Percentiles rank a stretch among this genome's conserved stretches.
Evolutionary conservation across 2,888 invertebrate species (phyloP).

Genomic region (Nebria brevicollis): DNA sequence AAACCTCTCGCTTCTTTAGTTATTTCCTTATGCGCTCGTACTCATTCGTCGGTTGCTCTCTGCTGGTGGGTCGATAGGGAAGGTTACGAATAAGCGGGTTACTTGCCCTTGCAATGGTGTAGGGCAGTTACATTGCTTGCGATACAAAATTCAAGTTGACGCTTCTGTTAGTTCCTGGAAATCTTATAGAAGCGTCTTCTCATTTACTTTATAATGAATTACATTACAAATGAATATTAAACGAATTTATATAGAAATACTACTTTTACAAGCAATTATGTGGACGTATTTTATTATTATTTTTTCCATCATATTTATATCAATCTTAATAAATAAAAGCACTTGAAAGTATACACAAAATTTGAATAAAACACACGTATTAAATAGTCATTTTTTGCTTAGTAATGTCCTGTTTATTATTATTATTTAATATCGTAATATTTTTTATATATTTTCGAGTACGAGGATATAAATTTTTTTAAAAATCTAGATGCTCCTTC

Average conservation of each 20-base stretch:
- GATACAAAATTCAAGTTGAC: background rate
- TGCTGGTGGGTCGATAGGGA: background rate
- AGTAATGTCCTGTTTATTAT: background rate
- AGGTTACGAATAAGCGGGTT: background rate
- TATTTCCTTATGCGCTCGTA: background rate
- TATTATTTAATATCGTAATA: background rate
- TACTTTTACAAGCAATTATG: no score
- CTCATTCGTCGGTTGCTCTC: background rate
- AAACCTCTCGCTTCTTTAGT: background rate
- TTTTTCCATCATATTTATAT: no score
- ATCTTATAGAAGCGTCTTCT: background rate
- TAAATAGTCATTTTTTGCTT: background rate
- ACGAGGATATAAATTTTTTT: background rate
- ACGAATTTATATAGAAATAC: no score
- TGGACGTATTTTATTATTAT: no score
- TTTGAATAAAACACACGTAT: background rate
- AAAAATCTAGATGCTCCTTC: background rate
- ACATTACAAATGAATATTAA: no score
- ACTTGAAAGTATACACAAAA: no score
- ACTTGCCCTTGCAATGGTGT: slow-evolving; percentile 12
- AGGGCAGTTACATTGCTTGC: slow-evolving; percentile 6
- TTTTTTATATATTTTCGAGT: background rate
- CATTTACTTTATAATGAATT: no score
- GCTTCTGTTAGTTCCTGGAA: background rate
- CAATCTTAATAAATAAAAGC: no score